phyloP scores from a whole-genome alignment of 2,797 vertebrate genomes.

The Cossypha niveicapilla region DNA sequence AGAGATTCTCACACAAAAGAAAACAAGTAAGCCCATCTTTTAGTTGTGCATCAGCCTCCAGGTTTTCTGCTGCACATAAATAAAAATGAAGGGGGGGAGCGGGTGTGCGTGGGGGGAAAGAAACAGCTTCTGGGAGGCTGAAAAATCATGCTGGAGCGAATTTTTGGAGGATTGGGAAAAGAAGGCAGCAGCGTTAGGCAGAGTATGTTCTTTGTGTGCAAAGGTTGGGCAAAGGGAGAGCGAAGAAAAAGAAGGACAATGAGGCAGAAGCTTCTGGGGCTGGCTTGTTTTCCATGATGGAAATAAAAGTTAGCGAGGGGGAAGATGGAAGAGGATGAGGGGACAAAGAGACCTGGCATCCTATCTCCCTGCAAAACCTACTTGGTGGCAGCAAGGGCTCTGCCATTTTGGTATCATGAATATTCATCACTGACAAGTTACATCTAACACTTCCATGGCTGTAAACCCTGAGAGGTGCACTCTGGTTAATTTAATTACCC shows the following conservation, averaged over 20 bases:
- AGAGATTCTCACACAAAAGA: conserved; percentile 98
- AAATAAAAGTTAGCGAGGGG: neutral
- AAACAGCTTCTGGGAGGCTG: conserved; percentile 80
- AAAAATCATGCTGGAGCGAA: neutral
- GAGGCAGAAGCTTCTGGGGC: neutral
- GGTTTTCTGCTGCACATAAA: conserved; percentile 90
- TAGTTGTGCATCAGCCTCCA: conserved; percentile 94
- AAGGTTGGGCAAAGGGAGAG: conserved; percentile 10
- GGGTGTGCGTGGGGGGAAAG: conserved; percentile 71
- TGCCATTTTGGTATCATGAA: conserved; percentile 20
- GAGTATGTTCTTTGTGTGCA: neutral
- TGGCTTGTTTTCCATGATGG: neutral
- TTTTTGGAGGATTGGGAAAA: neutral
- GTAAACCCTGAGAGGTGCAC: conserved; percentile 21
- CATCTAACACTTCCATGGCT: neutral
- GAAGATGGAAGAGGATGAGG: neutral
- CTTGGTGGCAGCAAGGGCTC: neutral
- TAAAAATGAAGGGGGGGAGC: conserved; percentile 77
- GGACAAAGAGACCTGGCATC: neutral
- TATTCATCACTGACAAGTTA: neutral
- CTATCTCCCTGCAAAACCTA: neutral
- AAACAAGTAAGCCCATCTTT: conserved; percentile 99
- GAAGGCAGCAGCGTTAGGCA: neutral
- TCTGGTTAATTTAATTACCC: conserved; percentile 36
- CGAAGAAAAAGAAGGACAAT: neutral